Base-by-base conservation (phyloP, 2,113 vertebrate species). In the Leuciscus idus region DNA sequence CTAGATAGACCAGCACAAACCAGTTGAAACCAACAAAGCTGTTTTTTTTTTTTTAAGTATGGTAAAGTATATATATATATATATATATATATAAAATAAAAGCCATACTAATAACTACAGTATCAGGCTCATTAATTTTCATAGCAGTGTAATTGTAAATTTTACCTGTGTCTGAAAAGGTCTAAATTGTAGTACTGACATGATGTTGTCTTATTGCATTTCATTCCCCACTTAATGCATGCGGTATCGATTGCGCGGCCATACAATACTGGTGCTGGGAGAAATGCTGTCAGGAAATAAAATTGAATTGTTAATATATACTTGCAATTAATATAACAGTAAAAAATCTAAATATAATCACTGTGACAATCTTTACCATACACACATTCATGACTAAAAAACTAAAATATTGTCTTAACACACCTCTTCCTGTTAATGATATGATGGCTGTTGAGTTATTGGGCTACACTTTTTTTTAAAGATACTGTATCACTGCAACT, bases 131-230 rank as follows among this genome's bases (percentile, higher is more conserved):
- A 36, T 19, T 11, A 23, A 4, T 39, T 70, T 39, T 39, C 68
- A 72, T 39, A 10, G 33, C 68, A 73, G 36, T 48, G 2, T 33
- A 23, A 21, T n/a, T 68, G 19, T 17, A 46, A 9, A 30, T 6
- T 90, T 86, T 88, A 97, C 98, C 97, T 94, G 1, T 93, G 92
- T 89, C 97, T 96, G 92, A 99, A 96, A 75, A 80, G 80, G 72
- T 96, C 89, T 0, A 96, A 93, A 92, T 99, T 43, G 1, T 98
- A 99, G 92, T 99, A 99, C 17, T 87, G 92, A 90, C 98, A 99
- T 73, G 96, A 95, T 0, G 97, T 96, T 1, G 64, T 89, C 12
- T 90, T 90, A 6, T 93, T 90, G 0, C 97, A 98, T 79, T 95
- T 95, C 33, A 15, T 76, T 61, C 96, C 96, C 98, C 98, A 99